Evolutionary conservation across 2,113 vertebrate genomes (phyloP), one percentile per base, ranked within the genome.

Genomic region (Gobiocypris rarus): DNA sequence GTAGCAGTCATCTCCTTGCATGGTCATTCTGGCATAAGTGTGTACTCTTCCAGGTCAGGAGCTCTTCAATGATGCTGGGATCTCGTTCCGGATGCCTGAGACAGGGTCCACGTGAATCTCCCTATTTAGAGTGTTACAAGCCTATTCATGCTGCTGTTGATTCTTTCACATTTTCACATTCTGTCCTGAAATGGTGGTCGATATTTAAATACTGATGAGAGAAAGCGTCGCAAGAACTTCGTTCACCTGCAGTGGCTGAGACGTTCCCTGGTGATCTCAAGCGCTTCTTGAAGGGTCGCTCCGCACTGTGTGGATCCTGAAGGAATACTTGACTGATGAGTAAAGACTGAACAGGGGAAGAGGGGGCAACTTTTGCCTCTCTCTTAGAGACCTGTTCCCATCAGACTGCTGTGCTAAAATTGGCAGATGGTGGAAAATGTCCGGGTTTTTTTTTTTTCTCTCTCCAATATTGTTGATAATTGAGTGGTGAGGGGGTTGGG

Each of bases 261-360:
- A 91, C 88, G 92, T 87, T 69, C 43, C 85, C 83, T 63, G 83
- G 87, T 90, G 90, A 94, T 93, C 92, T 93, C 92, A 91, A 84
- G 92, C 92, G 93, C 93, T 93, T 95, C 94, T 94, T 95, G 92
- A 90, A 86, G 91, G 94, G 63, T 93, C 92, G 96, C 93, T 95
- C 95, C 96, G 94, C 82, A 94, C 65, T 86, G 84, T 89, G 81
- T 82, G 90, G 95, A 95, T 94, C 94, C 95, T 96, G 96, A 98
- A 98, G 95, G 96, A 99, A 99, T 92, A 98, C 97, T 97, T 95
- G 97, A 96, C 97, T 96, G 96, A 82, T 98, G 93, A 99, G 96
- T 97, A 96, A 96, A 94, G 95, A 95, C 93, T 95, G 93, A 96
- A 96, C 94, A 93, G 92, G 93, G 92, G 91, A 89, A 93, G 90